Evolutionary conservation across 2,113 vertebrate genomes (phyloP), one percentile per base, ranked within the genome.

Genomic region (Morone saxatilis): DNA sequence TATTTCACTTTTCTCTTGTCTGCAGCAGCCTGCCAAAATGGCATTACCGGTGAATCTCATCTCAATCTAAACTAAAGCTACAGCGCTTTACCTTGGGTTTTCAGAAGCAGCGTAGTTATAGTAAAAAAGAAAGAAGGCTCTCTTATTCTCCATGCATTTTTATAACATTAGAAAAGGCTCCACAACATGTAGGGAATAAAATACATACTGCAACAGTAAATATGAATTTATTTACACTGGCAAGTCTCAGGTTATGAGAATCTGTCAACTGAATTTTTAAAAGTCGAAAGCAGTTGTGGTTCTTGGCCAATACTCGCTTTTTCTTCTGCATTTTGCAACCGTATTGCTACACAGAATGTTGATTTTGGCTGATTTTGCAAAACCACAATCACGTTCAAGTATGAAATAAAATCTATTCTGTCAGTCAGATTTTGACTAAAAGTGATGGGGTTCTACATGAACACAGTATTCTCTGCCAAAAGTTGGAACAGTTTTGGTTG

Each of bases 351-450:
- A 81, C 70, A 41, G 22, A 74, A 31, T 31, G 66, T 79, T 88
- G 66, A 68, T 76, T 45, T 84, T 88, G 81, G 69, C 77, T 40
- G 62, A 65, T 59, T 61, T 54, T 59, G 43, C 31, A 68, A 88
- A 83, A 63, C 71, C 73, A 62, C 43, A 22, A 71, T 83, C 65
- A 45, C 6, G 3, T 40, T 70, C 48, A 70, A 41, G n/a, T 41
- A 43, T 81, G 14, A 31, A 31, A 31, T 31, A 51, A 19, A 76
- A 31, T 25, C 7, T 20, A 5, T 48, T 73, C 68, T 53, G 22
- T n/a, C 54, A 60, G 31, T 50, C 53, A 50, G 10, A 51, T 31
- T 45, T 22, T 40, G 2, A 60, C 16, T 62, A 40, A 7, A 53
- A n/a, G 63, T 38, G 54, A 80, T 48, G 6, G 59, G 1, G 40